Evolutionary conservation across 2,113 vertebrate species (phyloP), one percentile per base, ranked within the genome.

Genomic region (Murina feae): DNA sequence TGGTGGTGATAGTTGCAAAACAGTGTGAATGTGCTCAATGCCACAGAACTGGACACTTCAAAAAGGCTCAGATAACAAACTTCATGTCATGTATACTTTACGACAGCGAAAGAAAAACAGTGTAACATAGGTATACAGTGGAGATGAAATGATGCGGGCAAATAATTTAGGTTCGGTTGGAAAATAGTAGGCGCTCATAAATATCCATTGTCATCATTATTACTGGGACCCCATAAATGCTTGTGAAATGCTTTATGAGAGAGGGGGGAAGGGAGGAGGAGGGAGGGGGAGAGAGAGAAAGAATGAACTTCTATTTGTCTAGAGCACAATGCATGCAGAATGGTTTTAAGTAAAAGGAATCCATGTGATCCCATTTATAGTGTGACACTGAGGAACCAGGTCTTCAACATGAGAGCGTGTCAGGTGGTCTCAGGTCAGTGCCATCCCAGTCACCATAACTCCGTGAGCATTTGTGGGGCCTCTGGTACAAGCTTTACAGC

Each of bases 131-230:
- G 6, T 2, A 5, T 37, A 35, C 20, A 25, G 25, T 5, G 37
- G 63, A 44, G 25, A 21, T 47, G 63, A 53, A 37, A 28, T 0
- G 11, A 11, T 0, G 13, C 28, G 0, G 5, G 20, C 9, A 13
- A 63, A 60, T 30, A 12, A 2, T 12, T 30, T 6, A 28, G 35
- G 6, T 7, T 65, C 9, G 49, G 37, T 2, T 42, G 60, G 80
- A 23, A 35, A 32, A 65, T 3, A 25, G 66, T 10, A 63, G 49
- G 51, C 1, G 0, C 32, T 30, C 13, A 0, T 4, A 11, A n/a
- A 14, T n/a, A 17, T 8, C 11, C 9, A 10, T 28, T 0, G 9
- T 18, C 5, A 0, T 44, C 13, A 3, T 30, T 2, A 28, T 35
- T 10, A 21, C 11, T 4, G 47, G 30, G 1, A 2, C 20, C 58